Conservation (phyloP, 2,797 vertebrate genomes). For the Sylvilagus floridanus region DNA sequence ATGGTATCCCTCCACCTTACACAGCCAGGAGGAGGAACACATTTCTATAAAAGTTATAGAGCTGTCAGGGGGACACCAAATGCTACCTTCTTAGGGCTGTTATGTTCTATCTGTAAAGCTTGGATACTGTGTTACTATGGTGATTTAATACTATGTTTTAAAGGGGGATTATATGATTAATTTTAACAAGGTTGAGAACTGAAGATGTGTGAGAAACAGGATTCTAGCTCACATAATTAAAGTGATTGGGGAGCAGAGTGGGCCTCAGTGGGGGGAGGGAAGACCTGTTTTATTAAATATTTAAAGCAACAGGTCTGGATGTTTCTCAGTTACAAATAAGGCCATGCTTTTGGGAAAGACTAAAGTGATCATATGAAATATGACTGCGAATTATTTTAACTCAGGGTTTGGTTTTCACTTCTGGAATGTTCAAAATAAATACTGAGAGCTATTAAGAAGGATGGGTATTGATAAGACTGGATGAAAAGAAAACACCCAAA, state of each 20-base stretch:
- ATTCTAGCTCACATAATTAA: slow-evolving; percentile 86
- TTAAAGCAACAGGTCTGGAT: slow-evolving; percentile 78
- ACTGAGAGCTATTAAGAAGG: slow-evolving; percentile 9
- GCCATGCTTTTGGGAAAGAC: slow-evolving; percentile 53
- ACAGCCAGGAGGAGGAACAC: slow-evolving; percentile 81
- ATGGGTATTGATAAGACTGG: neutral
- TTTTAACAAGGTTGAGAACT: slow-evolving; percentile 88
- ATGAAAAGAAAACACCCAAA: slow-evolving; percentile 56
- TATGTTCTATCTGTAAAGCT: slow-evolving; percentile 86
- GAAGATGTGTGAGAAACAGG: slow-evolving; percentile 84
- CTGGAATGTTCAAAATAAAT: slow-evolving; percentile 60
- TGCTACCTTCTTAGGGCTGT: slow-evolving; percentile 80
- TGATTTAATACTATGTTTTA: slow-evolving; percentile 87
- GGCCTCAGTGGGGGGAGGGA: slow-evolving; percentile 71
- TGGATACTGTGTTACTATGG: slow-evolving; percentile 88
- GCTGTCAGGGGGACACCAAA: slow-evolving; percentile 84
- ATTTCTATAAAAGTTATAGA: slow-evolving; percentile 83
- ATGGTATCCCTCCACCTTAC: slow-evolving; percentile 76
- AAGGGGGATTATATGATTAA: slow-evolving; percentile 89
- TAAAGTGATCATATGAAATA: slow-evolving; percentile 59
- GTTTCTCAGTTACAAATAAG: slow-evolving; percentile 68
- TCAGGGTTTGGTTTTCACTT: slow-evolving; percentile 49
- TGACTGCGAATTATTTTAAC: slow-evolving; percentile 65
- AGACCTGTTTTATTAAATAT: slow-evolving; percentile 78
- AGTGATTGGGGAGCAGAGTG: slow-evolving; percentile 72